These are phyloP conservation scores for Argya squamiceps DNA, from an alignment of 2,797 vertebrate genomes.

Conservation along the genomic window DNA sequence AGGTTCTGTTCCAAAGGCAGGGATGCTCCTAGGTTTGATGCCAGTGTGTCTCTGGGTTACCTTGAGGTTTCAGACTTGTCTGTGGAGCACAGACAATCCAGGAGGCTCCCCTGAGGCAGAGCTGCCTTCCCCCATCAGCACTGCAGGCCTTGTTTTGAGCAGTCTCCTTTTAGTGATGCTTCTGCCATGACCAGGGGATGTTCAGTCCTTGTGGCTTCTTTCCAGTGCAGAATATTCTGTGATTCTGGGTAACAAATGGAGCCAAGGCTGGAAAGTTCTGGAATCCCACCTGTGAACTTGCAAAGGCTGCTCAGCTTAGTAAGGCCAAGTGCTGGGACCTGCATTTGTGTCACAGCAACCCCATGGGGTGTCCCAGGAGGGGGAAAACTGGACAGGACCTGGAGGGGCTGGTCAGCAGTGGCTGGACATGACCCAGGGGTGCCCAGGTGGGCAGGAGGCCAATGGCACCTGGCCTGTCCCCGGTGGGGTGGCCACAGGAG, in stretches of 20 bases:
- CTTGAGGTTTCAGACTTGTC: background rate
- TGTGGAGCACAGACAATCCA: background rate
- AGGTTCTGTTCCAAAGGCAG: background rate
- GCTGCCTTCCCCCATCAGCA: background rate
- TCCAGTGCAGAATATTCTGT: background rate
- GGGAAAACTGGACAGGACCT: background rate
- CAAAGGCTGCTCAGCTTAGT: background rate
- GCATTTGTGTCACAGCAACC: background rate
- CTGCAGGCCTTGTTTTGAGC: background rate
- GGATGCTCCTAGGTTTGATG: background rate
- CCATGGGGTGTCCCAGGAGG: background rate
- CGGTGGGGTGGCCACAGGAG: background rate
- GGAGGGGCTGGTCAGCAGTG: background rate
- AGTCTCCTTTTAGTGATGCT: background rate
- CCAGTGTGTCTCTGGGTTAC: background rate
- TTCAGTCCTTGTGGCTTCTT: background rate
- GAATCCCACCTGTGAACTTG: background rate
- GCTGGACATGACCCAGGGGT: background rate
- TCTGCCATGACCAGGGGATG: background rate
- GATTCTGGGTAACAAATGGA: background rate
- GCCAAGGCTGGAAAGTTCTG: rapidly evolving
- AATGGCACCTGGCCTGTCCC: background rate
- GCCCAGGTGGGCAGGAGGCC: background rate
- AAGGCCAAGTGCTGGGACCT: background rate
- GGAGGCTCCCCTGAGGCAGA: background rate